phyloP scores from a whole-genome alignment of 2,113 vertebrate genomes.

The Corythoichthys haematopterus region DNA sequence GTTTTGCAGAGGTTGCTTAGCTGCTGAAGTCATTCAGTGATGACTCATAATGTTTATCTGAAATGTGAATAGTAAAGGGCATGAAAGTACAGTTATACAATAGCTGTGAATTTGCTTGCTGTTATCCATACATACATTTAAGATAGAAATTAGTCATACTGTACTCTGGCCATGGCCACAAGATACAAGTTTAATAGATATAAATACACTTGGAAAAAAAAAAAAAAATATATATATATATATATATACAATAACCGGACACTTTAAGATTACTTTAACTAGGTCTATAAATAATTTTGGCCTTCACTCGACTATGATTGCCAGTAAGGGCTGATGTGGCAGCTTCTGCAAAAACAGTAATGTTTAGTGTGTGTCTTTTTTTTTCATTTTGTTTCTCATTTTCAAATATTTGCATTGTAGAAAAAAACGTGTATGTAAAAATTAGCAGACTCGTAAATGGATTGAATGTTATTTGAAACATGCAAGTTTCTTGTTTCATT shows the following conservation, averaged over 20 bases:
- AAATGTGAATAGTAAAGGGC: slow-evolving; percentile 40
- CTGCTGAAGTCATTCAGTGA: neutral
- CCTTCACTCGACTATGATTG: neutral
- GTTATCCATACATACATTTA: neutral
- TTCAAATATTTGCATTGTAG: neutral
- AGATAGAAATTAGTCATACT: neutral
- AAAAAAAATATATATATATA: too few relatives aligned
- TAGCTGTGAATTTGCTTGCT: neutral
- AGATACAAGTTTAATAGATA: neutral
- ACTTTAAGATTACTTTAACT: neutral
- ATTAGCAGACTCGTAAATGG: neutral
- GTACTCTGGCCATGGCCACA: neutral
- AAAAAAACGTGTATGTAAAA: neutral
- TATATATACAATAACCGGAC: too few relatives aligned
- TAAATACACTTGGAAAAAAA: neutral
- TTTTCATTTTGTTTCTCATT: too few relatives aligned
- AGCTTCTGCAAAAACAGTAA: neutral
- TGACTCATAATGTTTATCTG: slow-evolving; percentile 35
- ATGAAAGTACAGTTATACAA: slow-evolving; percentile 28
- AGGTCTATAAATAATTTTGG: neutral
- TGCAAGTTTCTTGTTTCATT: neutral
- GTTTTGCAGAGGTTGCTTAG: neutral
- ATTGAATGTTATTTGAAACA: neutral
- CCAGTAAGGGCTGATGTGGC: neutral
- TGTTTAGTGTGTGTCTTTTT: neutral